phyloP scores from a whole-genome alignment of 2,797 vertebrate genomes.

The Erpetoichthys calabaricus region DNA sequence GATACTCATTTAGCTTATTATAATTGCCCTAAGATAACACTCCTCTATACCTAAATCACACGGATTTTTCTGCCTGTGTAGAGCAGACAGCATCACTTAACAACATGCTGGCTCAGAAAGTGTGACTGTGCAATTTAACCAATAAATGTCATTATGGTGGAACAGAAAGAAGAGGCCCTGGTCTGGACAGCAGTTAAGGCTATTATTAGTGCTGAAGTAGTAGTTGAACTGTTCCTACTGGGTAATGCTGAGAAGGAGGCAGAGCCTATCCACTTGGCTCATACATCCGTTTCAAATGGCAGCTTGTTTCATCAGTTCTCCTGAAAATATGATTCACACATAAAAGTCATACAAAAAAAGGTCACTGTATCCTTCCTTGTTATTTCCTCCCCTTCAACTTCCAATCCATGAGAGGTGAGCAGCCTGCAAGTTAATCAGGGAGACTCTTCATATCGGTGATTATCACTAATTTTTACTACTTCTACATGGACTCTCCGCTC shows the following conservation, averaged over 20 bases:
- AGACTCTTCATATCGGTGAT: too few species aligned
- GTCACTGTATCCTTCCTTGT: constrained; percentile 28
- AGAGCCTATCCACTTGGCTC: too few species aligned
- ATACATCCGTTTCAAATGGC: constrained; percentile 36
- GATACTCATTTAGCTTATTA: too few species aligned
- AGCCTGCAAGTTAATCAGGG: too few species aligned
- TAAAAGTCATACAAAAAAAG: constrained; percentile 51
- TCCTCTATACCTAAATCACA: too few species aligned
- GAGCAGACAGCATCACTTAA: too few species aligned
- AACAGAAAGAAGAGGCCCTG: constrained; percentile 42
- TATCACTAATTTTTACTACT: constrained; percentile 15
- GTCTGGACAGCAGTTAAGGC: constrained; percentile 61
- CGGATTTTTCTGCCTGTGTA: too few species aligned
- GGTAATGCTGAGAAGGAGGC: constrained; percentile 43
- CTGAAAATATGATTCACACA: constrained; percentile 57
- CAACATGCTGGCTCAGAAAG: constrained; percentile 52
- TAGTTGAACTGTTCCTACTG: constrained; percentile 41
- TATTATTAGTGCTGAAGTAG: constrained; percentile 55
- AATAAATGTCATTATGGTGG: constrained; percentile 45
- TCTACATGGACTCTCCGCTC: constrained; percentile 88
- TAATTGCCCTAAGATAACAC: too few species aligned
- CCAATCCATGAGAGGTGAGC: constrained; percentile 13
- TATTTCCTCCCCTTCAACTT: constrained; percentile 11
- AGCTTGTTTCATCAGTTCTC: constrained; percentile 66
- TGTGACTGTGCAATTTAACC: constrained; percentile 60